Conservation (phyloP, 2,113 vertebrate genomes). For the Numida meleagris region DNA sequence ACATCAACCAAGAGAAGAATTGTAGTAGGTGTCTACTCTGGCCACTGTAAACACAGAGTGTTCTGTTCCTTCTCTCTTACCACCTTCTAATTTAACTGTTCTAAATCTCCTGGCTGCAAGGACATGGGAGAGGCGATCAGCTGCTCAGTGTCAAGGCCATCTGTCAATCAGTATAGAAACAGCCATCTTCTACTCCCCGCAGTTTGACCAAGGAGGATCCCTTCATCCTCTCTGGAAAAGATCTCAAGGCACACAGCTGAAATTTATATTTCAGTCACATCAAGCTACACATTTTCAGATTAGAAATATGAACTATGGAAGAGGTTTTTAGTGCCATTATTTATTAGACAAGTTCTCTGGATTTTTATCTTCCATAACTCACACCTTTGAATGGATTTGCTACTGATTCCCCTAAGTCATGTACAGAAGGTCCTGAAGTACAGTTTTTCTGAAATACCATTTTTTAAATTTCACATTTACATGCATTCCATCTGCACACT, state of each 20-base stretch:
- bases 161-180: background rate
- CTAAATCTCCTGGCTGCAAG: background rate
- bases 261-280: slow-evolving; percentile 47
- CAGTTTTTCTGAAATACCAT: slow-evolving; percentile 65
- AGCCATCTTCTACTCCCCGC: background rate
- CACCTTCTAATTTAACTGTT: background rate
- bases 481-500: slow-evolving; percentile 61
- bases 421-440: slow-evolving; percentile 54
- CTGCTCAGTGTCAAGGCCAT: background rate
- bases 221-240: background rate
- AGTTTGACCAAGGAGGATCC: background rate
- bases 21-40: background rate
- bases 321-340: slow-evolving; percentile 59
- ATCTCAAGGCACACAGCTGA: background rate
- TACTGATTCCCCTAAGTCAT: slow-evolving; percentile 65
- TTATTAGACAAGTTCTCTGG: slow-evolving; percentile 65
- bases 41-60: background rate
- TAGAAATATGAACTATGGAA: slow-evolving; percentile 58
- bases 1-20: background rate
- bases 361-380: slow-evolving; percentile 68
- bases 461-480: slow-evolving; percentile 75
- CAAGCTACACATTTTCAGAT: background rate
- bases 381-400: slow-evolving; percentile 52
- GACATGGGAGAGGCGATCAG: background rate
- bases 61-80: background rate